A percentile compares a stretch with the other conserved stretches of the same genome.
Evolutionary conservation across 2,888 invertebrate genomes (phyloP).

Genomic region (Nymphalis urticae): DNA sequence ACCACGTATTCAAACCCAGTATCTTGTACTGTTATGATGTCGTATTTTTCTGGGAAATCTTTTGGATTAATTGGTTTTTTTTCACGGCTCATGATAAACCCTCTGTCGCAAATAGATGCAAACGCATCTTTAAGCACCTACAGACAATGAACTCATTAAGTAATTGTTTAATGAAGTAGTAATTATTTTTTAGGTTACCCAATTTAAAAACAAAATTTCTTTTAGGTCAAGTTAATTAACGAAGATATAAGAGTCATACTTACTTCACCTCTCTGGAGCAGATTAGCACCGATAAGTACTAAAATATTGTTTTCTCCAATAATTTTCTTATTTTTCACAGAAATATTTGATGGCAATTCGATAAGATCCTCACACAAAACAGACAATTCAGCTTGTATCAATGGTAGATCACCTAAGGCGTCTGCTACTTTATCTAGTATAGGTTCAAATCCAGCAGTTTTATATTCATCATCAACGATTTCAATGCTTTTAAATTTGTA

Average conservation of each 20-base stretch:
- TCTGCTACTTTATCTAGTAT: constrained; percentile 81
- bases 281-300: constrained; percentile 76
- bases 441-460: constrained; percentile 69
- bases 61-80: constrained; percentile 30
- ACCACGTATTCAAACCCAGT: too few species aligned
- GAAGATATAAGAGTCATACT: constrained; percentile 36
- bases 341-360: constrained; percentile 75
- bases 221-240: too few species aligned
- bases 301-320: constrained; percentile 75
- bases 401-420: constrained; percentile 84
- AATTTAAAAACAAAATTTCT: too few species aligned
- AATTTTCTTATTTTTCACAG: constrained; percentile 83
- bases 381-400: constrained; percentile 84
- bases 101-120: constrained; percentile 79
- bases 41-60: too few species aligned
- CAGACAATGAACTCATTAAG: background rate
- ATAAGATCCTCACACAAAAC: constrained; percentile 78
- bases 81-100: constrained; percentile 84
- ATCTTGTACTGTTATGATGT: too few species aligned
- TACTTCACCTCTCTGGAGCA: constrained; percentile 75
- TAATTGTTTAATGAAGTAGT: too few species aligned
- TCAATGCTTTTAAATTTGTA: constrained; percentile 84
- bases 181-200: too few species aligned
- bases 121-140: constrained; percentile 72
- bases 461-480: constrained; percentile 75